These are phyloP conservation scores for Amblyraja radiata DNA, from an alignment of 2,797 vertebrate species.

Conservation along the genomic window DNA sequence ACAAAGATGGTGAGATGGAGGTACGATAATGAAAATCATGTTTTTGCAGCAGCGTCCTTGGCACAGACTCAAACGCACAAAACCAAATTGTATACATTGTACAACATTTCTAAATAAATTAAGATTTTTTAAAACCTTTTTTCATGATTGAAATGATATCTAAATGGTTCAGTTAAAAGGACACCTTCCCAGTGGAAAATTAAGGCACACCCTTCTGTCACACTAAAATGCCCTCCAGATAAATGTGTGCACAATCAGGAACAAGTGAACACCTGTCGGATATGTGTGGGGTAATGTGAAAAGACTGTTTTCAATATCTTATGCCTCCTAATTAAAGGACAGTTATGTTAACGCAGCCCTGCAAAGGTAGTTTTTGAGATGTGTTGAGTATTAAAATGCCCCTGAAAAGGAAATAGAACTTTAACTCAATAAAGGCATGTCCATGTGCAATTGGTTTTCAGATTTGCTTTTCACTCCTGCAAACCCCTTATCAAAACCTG, in stretches of 20 bases:
- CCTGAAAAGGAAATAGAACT: not conserved
- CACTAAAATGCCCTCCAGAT: not conserved
- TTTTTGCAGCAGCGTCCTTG: too few relatives aligned
- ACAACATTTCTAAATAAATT: too few relatives aligned
- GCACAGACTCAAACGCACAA: too few relatives aligned
- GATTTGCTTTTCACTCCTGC: not conserved
- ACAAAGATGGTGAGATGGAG: too few relatives aligned
- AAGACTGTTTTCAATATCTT: not conserved
- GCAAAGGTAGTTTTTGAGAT: not conserved
- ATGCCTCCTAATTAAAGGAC: not conserved
- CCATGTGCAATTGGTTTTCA: not conserved
- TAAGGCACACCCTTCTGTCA: not conserved
- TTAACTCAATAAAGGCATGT: not conserved
- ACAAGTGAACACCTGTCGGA: not conserved
- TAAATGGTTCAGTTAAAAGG: not conserved
- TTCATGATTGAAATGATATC: not conserved
- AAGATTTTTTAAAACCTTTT: not conserved
- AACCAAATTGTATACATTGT: too few relatives aligned
- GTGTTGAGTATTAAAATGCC: not conserved
- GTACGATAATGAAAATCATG: too few relatives aligned
- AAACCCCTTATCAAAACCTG: not conserved
- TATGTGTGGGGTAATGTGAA: not conserved
- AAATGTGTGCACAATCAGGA: not conserved
- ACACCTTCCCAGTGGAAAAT: not conserved
- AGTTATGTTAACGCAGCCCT: not conserved